Percentiles rank a stretch among this genome's conserved stretches.
Evolutionary conservation across 2,797 vertebrate genomes (phyloP).

Genomic region (Phoxinus dragarum): DNA sequence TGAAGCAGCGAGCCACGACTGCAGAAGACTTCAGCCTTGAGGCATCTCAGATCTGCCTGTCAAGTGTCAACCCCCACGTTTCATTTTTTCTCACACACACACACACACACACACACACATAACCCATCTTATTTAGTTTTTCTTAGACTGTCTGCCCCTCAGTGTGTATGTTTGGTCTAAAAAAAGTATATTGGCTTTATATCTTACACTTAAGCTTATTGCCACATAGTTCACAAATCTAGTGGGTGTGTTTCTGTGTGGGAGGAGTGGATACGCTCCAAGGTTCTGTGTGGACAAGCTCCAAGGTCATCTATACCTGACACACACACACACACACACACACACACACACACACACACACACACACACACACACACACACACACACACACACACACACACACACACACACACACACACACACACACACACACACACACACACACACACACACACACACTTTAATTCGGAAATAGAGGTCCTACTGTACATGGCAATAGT

Average conservation of each 20-base stretch:
- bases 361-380: conserved; percentile 1
- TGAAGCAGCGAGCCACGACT: conserved; percentile 59
- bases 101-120: too few species aligned
- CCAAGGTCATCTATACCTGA: conserved; percentile 52
- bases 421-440: background rate
- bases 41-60: conserved; percentile 22
- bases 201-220: background rate
- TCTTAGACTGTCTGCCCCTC: conserved; percentile 35
- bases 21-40: conserved; percentile 45
- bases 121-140: conserved; percentile 16
- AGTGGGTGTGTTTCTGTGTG: conserved; percentile 6
- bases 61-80: background rate
- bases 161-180: background rate
- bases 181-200: background rate
- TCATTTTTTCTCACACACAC: conserved; percentile 6
- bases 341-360: background rate
- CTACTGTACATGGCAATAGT: conserved; percentile 31
- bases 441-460: background rate
- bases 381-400: conserved; percentile 1
- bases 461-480: conserved; percentile 49
- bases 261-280: conserved; percentile 28
- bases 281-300: conserved; percentile 38
- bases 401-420: conserved; percentile 4
- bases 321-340: conserved; percentile 30
- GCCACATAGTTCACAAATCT: background rate